phyloP scores from a whole-genome alignment of 2,888 invertebrate species.

The Diaperis boleti region DNA sequence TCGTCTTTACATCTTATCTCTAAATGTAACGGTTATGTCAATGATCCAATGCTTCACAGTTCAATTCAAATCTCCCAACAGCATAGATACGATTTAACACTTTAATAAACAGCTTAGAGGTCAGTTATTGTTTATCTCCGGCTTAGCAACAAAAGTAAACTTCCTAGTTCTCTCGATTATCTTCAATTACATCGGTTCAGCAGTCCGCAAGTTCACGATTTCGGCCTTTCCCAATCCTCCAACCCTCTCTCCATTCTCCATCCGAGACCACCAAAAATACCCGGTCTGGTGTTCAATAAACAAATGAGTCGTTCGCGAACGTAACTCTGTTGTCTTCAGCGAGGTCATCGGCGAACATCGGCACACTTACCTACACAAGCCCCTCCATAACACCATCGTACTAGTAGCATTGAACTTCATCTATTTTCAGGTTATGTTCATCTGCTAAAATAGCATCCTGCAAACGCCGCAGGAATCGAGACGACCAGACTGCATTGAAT shows the following conservation, averaged over 20 bases:
- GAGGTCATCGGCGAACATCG: conserved; percentile 63
- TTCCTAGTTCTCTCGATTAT: background rate
- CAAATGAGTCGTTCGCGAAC: conserved; percentile 45
- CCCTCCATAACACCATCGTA: conserved; percentile 52
- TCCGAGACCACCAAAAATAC: too few relatives aligned
- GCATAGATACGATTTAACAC: too few relatives aligned
- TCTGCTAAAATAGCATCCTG: conserved; percentile 36
- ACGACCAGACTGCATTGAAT: conserved; percentile 9
- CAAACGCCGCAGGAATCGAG: conserved; percentile 16
- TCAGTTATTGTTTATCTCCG: too few relatives aligned
- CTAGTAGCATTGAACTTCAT: conserved; percentile 54
- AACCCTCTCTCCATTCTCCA: background rate
- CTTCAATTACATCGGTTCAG: background rate
- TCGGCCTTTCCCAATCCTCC: background rate
- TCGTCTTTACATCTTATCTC: too few relatives aligned
- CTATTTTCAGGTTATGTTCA: conserved; percentile 42
- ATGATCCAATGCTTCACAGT: too few relatives aligned
- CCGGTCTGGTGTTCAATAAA: too few relatives aligned
- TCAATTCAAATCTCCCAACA: too few relatives aligned
- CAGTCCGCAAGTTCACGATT: background rate
- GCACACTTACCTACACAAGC: conserved; percentile 65
- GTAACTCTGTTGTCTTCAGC: conserved; percentile 53
- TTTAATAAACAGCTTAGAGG: too few relatives aligned
- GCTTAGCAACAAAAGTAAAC: background rate
- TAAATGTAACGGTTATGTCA: too few relatives aligned